phyloP scores from a whole-genome alignment of 2,888 invertebrate species.

The Trichacis sp. region DNA sequence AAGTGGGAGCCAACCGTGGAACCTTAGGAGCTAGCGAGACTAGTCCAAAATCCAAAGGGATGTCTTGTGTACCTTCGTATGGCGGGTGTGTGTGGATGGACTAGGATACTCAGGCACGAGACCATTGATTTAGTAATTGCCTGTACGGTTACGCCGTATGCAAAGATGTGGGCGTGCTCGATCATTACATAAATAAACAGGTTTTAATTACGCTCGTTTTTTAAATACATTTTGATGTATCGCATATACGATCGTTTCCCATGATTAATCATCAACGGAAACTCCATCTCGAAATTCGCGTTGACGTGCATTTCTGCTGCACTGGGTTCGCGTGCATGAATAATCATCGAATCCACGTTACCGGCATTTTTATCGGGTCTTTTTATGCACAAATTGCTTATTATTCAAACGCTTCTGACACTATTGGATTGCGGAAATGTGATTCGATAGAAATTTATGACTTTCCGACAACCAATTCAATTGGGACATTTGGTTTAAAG shows the following conservation, averaged over 20 bases:
- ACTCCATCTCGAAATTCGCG: too few species aligned
- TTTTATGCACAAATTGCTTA: too few species aligned
- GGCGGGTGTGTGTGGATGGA: constrained; percentile 49
- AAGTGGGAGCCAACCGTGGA: too few species aligned
- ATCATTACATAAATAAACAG: constrained; percentile 38
- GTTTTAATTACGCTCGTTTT: constrained; percentile 23
- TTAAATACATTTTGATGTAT: neutral
- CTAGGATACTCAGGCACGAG: constrained; percentile 56
- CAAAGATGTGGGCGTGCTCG: constrained; percentile 35
- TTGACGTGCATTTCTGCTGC: too few species aligned
- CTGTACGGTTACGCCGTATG: constrained; percentile 37
- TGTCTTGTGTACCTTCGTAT: constrained; percentile 46
- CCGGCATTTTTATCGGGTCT: too few species aligned
- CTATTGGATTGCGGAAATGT: too few species aligned
- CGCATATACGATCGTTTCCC: neutral
- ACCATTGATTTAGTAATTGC: constrained; percentile 53
- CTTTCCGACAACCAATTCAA: too few species aligned
- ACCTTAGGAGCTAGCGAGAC: too few species aligned
- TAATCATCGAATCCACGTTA: too few species aligned
- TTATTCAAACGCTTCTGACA: too few species aligned
- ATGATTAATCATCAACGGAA: neutral
- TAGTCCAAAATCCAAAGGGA: constrained; percentile 39
- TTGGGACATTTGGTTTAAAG: neutral
- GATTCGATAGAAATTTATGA: too few species aligned
- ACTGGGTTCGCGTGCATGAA: too few species aligned